A percentile compares a stretch with the other conserved stretches of the same genome.
Conservation (phyloP, 2,113 vertebrate genomes). For the Harpagus bidentatus region DNA sequence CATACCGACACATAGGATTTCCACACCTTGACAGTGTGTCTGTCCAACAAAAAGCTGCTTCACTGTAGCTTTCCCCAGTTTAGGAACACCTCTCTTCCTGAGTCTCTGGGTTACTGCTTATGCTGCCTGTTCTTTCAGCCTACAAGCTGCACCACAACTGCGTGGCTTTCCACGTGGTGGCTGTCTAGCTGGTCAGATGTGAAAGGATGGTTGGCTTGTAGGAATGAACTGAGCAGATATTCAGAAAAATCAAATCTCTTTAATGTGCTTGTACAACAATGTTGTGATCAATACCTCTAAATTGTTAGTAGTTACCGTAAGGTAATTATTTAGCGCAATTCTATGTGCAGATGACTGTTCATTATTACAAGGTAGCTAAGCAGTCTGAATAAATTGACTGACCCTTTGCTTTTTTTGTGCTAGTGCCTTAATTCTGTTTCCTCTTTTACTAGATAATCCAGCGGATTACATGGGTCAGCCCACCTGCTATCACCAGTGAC, state of each 20-base stretch:
- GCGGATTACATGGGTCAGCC: conserved; percentile 91
- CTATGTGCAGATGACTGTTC: neutral
- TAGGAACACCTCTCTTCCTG: neutral
- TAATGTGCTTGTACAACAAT: neutral
- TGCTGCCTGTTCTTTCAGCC: neutral
- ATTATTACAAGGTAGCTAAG: neutral
- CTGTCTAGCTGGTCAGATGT: neutral
- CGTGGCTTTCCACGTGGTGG: neutral
- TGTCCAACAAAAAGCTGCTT: neutral
- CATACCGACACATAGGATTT: neutral
- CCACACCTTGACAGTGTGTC: neutral
- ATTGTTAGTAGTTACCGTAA: neutral
- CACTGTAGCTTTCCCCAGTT: neutral
- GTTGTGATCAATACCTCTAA: neutral
- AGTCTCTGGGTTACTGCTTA: neutral
- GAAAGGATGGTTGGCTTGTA: neutral
- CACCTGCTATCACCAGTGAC: conserved; percentile 87
- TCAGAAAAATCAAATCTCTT: neutral
- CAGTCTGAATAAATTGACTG: neutral
- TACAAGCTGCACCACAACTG: neutral
- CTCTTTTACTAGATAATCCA: conserved; percentile 85
- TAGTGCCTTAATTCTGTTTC: neutral
- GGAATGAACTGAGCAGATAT: neutral
- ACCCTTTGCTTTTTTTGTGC: no score
- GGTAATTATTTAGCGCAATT: neutral